Evolutionary conservation across 2,797 vertebrate genomes (phyloP).

Genomic region (Delichon dasypus): DNA sequence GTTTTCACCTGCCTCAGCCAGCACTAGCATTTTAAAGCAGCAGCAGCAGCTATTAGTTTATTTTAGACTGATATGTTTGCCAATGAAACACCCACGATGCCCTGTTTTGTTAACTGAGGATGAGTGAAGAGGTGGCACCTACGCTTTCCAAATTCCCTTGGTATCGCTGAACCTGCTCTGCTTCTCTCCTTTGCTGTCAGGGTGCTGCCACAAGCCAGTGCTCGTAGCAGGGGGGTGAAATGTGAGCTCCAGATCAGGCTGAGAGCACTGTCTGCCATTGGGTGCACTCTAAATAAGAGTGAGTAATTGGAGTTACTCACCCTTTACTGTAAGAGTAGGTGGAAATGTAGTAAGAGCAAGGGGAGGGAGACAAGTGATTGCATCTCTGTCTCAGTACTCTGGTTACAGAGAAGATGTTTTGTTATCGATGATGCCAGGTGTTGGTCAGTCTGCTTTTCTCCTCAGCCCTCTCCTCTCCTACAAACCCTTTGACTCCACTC

Average conservation of each 20-base stretch:
- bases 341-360: background rate
- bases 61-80: constrained; percentile 67
- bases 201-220: background rate
- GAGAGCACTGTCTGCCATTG: background rate
- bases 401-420: background rate
- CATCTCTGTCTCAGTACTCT: background rate
- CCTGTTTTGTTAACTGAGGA: constrained; percentile 11
- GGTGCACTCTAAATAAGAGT: background rate
- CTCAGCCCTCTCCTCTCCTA: background rate
- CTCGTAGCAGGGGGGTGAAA: background rate
- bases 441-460: background rate
- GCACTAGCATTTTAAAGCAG: background rate
- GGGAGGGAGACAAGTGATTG: constrained; percentile 1
- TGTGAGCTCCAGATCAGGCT: background rate
- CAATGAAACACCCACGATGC: constrained; percentile 51
- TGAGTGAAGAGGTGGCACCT: constrained; percentile 5
- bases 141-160: background rate
- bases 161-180: constrained; percentile 10
- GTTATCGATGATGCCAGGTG: background rate
- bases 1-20: background rate
- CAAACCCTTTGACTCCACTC: background rate
- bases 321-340: constrained; percentile 25
- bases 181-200: background rate
- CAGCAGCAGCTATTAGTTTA: background rate
- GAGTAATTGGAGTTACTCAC: background rate